Conservation (phyloP, 2,888 invertebrate species). For the Nephrotoma guestfalica region DNA sequence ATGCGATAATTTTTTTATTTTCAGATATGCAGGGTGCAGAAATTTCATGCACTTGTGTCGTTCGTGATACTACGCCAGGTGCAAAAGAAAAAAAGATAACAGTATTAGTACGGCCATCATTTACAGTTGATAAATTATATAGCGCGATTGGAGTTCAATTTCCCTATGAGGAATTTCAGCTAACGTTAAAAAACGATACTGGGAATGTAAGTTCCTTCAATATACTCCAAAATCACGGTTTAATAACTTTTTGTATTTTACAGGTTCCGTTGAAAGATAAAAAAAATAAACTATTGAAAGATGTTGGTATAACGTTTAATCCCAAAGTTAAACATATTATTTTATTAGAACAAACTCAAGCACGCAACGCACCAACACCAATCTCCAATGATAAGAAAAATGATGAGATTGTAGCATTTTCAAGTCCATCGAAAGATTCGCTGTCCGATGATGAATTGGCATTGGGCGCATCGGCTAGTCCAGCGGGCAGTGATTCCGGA, state of each 20-base stretch:
- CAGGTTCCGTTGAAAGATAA: slow-evolving; percentile 26
- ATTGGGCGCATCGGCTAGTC: slow-evolving; percentile 32
- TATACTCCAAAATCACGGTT: neutral
- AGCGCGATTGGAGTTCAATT: slow-evolving; percentile 26
- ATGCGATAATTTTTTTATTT: neutral
- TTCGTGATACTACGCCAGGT: slow-evolving; percentile 27
- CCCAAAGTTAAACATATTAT: neutral
- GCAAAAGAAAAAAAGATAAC: slow-evolving; percentile 28
- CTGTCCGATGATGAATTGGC: slow-evolving; percentile 27
- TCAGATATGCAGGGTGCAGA: slow-evolving; percentile 20
- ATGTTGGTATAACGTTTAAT: slow-evolving; percentile 7
- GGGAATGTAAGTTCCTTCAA: slow-evolving; percentile 3
- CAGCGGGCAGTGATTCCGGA: slow-evolving; percentile 21
- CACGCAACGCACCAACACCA: neutral
- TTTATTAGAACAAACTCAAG: neutral
- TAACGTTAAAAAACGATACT: slow-evolving; percentile 23
- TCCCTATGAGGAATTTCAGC: slow-evolving; percentile 25
- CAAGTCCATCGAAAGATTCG: neutral
- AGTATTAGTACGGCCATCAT: slow-evolving; percentile 25
- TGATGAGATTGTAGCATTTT: neutral
- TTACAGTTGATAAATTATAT: slow-evolving; percentile 26
- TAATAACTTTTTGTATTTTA: neutral
- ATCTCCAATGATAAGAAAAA: neutral
- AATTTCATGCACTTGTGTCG: slow-evolving; percentile 20
- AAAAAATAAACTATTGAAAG: slow-evolving; percentile 11